A percentile compares a stretch with the other conserved stretches of the same genome.
phyloP scores from a whole-genome alignment of 2,113 vertebrate genomes.

The Notechis scutatus region DNA sequence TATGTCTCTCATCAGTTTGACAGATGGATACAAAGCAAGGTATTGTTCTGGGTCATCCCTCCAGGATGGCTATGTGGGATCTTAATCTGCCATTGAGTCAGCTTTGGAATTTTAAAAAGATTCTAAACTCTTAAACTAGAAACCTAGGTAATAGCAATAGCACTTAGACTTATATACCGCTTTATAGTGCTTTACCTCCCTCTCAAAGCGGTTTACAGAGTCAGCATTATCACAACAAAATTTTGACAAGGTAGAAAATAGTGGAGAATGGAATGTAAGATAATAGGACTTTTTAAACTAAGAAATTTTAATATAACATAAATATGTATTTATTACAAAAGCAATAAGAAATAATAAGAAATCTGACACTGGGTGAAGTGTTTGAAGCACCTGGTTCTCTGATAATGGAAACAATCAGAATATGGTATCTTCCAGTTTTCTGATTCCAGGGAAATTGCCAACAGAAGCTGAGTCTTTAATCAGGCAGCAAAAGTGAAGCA shows the following conservation, averaged over 20 bases:
- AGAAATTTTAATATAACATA: background rate
- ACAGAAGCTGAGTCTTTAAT: background rate
- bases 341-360: background rate
- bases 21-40: constrained; percentile 70
- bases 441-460: background rate
- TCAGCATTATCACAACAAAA: background rate
- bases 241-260: constrained; percentile 37
- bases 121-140: background rate
- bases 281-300: background rate
- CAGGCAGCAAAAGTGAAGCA: background rate
- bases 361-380: background rate
- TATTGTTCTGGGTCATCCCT: constrained; percentile 71
- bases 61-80: constrained; percentile 54
- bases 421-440: background rate
- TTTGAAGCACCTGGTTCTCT: background rate
- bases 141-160: background rate
- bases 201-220: no score
- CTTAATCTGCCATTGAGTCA: constrained; percentile 58
- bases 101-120: constrained; percentile 62
- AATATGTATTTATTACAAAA: background rate
- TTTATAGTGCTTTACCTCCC: no score
- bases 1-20: constrained; percentile 66
- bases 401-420: background rate
- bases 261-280: background rate
- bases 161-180: no score